Evolutionary conservation across 2,888 invertebrate genomes (phyloP).

Genomic region (Strigamia transsilvanica): DNA sequence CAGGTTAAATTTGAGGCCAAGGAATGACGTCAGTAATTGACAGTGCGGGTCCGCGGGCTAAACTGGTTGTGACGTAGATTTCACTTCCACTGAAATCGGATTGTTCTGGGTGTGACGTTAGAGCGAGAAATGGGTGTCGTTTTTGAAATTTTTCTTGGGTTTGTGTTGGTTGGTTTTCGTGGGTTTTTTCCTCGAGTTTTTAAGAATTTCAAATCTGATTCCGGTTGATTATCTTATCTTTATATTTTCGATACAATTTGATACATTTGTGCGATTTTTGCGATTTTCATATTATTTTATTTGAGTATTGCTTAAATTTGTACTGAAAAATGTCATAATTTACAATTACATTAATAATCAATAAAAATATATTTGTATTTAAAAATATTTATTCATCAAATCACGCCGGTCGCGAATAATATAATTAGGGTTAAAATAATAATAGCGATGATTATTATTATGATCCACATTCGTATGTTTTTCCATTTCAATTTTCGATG

Average conservation of each 20-base stretch:
- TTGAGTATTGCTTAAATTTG: too few relatives aligned
- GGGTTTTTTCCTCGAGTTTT: neutral
- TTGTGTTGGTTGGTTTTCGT: too few relatives aligned
- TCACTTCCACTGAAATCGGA: neutral
- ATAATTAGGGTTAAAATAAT: conserved; percentile 14
- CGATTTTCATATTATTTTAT: neutral
- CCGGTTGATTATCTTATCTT: neutral
- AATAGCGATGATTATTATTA: neutral
- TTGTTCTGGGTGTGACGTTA: neutral
- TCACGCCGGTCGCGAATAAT: neutral
- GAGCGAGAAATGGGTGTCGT: neutral
- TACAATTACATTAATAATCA: too few relatives aligned
- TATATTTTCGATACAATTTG: neutral
- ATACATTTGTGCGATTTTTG: neutral
- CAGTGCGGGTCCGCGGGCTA: neutral
- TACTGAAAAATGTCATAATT: too few relatives aligned
- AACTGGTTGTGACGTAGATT: neutral
- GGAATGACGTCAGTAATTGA: neutral
- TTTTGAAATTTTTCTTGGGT: neutral
- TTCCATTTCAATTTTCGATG: conserved; percentile 22
- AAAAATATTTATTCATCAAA: neutral
- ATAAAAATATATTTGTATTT: neutral
- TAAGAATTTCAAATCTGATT: too few relatives aligned
- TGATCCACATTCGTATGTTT: conserved; percentile 35
- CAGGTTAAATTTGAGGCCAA: neutral